Conservation (phyloP, 2,113 vertebrate genomes). For the Fukomys damarensis region DNA sequence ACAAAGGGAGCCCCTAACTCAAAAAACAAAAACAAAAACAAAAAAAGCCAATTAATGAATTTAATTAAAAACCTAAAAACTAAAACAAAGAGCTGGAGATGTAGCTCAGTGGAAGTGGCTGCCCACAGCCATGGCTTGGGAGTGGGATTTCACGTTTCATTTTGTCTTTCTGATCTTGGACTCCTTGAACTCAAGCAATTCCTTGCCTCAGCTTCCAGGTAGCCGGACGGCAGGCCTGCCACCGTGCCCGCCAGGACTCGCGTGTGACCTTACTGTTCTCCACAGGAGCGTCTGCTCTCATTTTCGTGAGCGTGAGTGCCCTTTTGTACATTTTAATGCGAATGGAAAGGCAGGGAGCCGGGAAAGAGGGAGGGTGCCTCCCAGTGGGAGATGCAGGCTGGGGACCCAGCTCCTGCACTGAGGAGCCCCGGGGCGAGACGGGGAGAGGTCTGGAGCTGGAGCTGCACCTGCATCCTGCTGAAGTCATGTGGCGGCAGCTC, state of each 20-base stretch:
- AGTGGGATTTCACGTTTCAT: not conserved
- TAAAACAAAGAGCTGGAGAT: not conserved
- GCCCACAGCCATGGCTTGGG: not conserved
- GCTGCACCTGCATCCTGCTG: not conserved
- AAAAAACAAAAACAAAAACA: too few relatives aligned
- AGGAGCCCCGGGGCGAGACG: not conserved
- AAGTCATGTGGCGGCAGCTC: not conserved
- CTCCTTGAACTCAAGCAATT: too few relatives aligned
- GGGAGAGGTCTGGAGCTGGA: not conserved
- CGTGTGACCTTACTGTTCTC: not conserved
- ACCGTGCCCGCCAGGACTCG: not conserved
- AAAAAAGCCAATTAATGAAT: too few relatives aligned
- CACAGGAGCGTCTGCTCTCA: too few relatives aligned
- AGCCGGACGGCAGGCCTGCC: not conserved
- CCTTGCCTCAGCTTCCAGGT: not conserved
- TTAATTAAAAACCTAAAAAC: not conserved
- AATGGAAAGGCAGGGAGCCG: not conserved
- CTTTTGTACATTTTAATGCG: not conserved
- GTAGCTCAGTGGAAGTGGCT: not conserved
- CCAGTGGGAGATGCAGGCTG: fast-evolving
- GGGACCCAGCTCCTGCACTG: not conserved
- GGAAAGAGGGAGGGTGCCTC: not conserved
- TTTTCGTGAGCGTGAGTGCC: not conserved
- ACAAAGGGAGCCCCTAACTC: too few relatives aligned
- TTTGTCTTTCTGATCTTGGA: not conserved